phyloP scores from a whole-genome alignment of 2,113 vertebrate genomes.

The Hemiprocne comata region DNA sequence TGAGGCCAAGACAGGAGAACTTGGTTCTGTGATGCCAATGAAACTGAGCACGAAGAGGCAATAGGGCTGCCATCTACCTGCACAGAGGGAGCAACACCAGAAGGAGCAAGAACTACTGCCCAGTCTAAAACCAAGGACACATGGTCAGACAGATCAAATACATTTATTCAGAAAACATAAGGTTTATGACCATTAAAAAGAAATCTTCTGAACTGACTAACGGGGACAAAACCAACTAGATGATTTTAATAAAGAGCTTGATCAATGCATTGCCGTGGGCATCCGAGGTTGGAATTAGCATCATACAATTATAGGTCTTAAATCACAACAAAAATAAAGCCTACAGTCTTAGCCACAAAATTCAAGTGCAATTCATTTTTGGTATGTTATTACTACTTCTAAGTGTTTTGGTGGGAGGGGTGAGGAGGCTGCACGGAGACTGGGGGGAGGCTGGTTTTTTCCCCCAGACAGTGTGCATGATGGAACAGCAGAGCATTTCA shows the following conservation, averaged over 20 bases:
- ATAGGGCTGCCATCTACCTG: neutral
- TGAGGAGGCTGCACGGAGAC: neutral
- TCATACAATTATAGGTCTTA: neutral
- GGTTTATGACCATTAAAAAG: neutral
- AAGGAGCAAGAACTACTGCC: neutral
- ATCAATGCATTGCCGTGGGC: neutral
- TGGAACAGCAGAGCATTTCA: neutral
- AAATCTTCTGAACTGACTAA: neutral
- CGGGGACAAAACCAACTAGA: neutral
- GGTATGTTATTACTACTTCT: neutral
- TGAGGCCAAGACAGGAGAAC: neutral
- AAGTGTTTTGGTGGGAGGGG: neutral
- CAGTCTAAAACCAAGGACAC: neutral
- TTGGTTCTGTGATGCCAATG: neutral
- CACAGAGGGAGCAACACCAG: neutral
- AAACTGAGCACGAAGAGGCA: neutral
- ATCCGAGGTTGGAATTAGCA: neutral
- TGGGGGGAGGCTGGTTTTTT: neutral
- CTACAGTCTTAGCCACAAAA: conserved; percentile 17
- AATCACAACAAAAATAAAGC: conserved; percentile 35
- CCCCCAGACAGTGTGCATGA: neutral
- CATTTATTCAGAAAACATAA: neutral
- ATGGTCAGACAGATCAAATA: neutral
- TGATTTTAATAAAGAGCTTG: neutral
- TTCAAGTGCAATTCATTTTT: neutral